These are phyloP conservation scores for Hippocampus barbouri DNA, from an alignment of 2,113 vertebrate genomes.

Conservation along the genomic window DNA sequence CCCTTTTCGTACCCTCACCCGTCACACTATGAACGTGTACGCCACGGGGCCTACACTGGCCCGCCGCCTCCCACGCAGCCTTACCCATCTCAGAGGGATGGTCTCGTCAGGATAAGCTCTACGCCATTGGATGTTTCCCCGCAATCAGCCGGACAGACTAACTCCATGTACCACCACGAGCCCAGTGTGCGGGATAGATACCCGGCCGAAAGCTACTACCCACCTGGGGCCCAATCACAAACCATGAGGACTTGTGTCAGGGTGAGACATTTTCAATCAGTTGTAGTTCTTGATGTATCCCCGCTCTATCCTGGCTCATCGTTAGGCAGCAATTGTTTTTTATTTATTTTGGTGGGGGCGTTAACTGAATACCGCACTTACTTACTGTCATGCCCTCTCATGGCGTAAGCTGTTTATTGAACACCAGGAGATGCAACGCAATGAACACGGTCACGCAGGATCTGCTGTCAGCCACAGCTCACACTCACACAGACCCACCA, in stretches of 20 bases:
- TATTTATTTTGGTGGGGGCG: too few species aligned
- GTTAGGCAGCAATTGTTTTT: too few species aligned
- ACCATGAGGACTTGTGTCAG: conserved; percentile 83
- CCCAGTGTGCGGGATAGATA: conserved; percentile 80
- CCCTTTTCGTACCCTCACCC: conserved; percentile 86
- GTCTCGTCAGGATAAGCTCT: conserved; percentile 85
- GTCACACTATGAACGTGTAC: conserved; percentile 81
- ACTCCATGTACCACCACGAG: conserved; percentile 83
- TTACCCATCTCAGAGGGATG: conserved; percentile 80
- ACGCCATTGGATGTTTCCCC: conserved; percentile 85
- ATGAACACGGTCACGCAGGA: too few species aligned
- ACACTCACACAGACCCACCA: too few species aligned
- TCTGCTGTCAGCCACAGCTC: too few species aligned
- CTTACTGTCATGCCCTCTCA: too few species aligned
- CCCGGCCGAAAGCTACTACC: conserved; percentile 83
- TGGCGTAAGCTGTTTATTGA: too few species aligned
- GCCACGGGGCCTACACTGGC: conserved; percentile 74
- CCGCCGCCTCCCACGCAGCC: conserved; percentile 81
- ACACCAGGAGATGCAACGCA: too few species aligned
- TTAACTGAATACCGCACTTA: too few species aligned
- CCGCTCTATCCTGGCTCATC: too few species aligned
- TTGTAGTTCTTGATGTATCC: not conserved
- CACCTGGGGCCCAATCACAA: conserved; percentile 75
- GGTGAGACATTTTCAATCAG: conserved; percentile 64
- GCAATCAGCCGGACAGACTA: conserved; percentile 66